Percentiles rank a stretch among this genome's conserved stretches.
Evolutionary conservation across 2,888 invertebrate species (phyloP).

Genomic region (Physocephala rufipes): DNA sequence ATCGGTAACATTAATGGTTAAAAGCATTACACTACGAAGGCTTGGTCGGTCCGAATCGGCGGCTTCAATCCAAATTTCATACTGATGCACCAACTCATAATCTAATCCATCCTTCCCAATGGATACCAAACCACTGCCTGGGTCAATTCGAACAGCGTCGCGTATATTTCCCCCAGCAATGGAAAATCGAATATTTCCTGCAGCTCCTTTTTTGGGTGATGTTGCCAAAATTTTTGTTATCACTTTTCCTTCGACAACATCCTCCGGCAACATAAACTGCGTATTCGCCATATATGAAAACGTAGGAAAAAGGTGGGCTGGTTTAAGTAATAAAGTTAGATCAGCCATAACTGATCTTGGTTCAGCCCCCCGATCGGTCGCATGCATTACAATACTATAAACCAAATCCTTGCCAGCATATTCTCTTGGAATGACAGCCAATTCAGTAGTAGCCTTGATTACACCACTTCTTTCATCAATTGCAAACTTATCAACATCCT

Average conservation of each 20-base stretch:
- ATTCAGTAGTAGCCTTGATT: constrained; percentile 78
- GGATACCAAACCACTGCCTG: constrained; percentile 80
- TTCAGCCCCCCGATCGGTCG: constrained; percentile 80
- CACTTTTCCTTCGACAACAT: constrained; percentile 78
- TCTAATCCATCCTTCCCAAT: constrained; percentile 84
- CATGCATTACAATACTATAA: constrained; percentile 79
- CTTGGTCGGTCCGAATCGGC: constrained; percentile 80
- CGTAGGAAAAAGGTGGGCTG: constrained; percentile 81
- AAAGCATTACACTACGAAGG: constrained; percentile 79
- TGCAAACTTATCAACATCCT: constrained; percentile 79
- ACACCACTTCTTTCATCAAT: constrained; percentile 87
- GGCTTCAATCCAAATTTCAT: constrained; percentile 93
- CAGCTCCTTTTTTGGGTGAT: constrained; percentile 80
- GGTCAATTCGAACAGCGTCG: constrained; percentile 83
- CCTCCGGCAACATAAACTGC: constrained; percentile 82
- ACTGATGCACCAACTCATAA: constrained; percentile 82
- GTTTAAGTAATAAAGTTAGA: constrained; percentile 79
- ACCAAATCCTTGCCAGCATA: constrained; percentile 69
- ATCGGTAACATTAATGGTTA: constrained; percentile 90
- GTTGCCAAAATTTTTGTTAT: constrained; percentile 81
- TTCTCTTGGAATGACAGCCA: constrained; percentile 64
- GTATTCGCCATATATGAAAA: constrained; percentile 77
- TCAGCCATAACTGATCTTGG: constrained; percentile 79
- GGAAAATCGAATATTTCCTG: constrained; percentile 77
- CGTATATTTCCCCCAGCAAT: constrained; percentile 95